Evolutionary conservation across 2,113 vertebrate genomes (phyloP).

Genomic region (Aplodontia rufa): DNA sequence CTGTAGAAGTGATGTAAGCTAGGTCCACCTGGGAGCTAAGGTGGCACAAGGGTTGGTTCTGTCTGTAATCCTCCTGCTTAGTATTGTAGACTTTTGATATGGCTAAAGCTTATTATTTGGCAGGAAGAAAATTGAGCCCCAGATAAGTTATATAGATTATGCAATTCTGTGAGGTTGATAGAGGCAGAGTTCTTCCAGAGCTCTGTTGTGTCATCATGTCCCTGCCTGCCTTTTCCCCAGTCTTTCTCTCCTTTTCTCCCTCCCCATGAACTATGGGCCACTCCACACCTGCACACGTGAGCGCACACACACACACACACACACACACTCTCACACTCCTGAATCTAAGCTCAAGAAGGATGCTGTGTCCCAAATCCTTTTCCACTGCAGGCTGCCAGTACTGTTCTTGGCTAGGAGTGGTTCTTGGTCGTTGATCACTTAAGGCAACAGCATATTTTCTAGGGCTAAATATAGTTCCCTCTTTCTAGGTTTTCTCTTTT

Average conservation of each 20-base stretch:
- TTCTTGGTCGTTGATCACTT: background rate
- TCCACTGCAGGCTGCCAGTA: background rate
- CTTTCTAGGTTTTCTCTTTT: background rate
- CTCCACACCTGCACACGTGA: accelerated
- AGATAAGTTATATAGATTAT: background rate
- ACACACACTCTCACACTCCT: background rate
- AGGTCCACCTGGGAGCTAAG: background rate
- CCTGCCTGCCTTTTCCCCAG: background rate
- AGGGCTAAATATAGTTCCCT: background rate
- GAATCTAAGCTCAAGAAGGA: background rate
- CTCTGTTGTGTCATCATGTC: background rate
- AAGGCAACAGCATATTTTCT: background rate
- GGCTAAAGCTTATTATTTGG: background rate
- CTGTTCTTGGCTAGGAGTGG: background rate
- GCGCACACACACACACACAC: background rate
- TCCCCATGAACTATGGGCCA: background rate
- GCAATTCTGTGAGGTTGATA: background rate
- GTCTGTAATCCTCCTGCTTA: background rate
- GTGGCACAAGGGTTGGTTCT: background rate
- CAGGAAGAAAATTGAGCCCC: background rate
- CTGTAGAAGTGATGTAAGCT: background rate
- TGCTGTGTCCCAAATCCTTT: background rate
- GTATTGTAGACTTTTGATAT: background rate
- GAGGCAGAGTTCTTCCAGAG: background rate
- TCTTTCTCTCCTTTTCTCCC: background rate